phyloP scores from a whole-genome alignment of 35 echinoderm and acorn worm genomes.

The Lytechinus variegatus region DNA sequence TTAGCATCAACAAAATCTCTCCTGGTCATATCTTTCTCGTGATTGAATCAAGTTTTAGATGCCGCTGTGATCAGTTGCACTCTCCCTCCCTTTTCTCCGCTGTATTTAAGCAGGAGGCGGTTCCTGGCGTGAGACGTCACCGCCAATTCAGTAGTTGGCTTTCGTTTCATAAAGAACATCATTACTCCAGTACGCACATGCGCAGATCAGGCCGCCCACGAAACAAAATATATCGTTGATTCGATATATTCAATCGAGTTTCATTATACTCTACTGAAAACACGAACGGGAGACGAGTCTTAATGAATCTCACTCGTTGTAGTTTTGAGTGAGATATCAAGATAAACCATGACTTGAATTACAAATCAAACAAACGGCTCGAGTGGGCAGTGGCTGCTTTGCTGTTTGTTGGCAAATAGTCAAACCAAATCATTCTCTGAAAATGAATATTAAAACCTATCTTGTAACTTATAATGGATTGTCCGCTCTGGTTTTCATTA shows the following conservation, averaged over 20 bases:
- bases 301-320: not conserved
- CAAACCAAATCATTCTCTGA: not conserved
- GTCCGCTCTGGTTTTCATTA: not conserved
- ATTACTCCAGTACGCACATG: not conserved
- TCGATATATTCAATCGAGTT: constrained; percentile 14
- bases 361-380: not conserved
- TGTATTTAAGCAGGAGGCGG: constrained; percentile 20
- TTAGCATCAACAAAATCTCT: not conserved
- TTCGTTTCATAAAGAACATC: not conserved
- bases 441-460: not conserved
- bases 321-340: not conserved
- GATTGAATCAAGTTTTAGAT: constrained; percentile 18
- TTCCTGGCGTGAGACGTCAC: not conserved
- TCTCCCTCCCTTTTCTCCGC: not conserved
- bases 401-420: not conserved
- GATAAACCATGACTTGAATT: not conserved
- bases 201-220: constrained; percentile 7
- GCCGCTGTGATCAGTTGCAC: not conserved
- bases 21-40: not conserved
- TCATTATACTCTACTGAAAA: not conserved
- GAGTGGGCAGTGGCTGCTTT: not conserved
- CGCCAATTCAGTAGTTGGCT: not conserved
- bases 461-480: not conserved
- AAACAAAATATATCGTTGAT: not conserved
- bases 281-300: not conserved